A percentile compares a stretch with the other conserved stretches of the same genome.
These are phyloP conservation scores for Crocallis elinguaria DNA, from an alignment of 2,888 invertebrate genomes.

Conservation along the genomic window DNA sequence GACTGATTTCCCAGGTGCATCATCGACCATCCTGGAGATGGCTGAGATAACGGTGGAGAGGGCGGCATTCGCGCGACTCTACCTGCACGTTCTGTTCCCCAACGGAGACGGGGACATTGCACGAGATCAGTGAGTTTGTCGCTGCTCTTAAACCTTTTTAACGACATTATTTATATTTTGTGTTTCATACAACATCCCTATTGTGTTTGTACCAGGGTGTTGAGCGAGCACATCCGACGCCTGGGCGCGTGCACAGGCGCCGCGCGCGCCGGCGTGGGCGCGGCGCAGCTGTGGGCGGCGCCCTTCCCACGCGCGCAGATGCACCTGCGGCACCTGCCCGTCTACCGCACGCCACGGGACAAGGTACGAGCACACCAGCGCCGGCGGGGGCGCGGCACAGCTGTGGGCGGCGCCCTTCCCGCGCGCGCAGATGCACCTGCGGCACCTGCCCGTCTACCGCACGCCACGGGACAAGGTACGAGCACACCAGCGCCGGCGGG, in stretches of 20 bases:
- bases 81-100: constrained; percentile 97
- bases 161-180: too few relatives aligned
- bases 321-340: constrained; percentile 94
- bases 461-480: constrained; percentile 89
- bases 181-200: too few relatives aligned
- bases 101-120: constrained; percentile 98
- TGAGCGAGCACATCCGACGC: constrained; percentile 95
- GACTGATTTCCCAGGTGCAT: constrained; percentile 90
- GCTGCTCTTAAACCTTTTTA: too few relatives aligned
- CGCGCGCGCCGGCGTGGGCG: constrained; percentile 87
- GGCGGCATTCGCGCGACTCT: constrained; percentile 95
- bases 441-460: constrained; percentile 95
- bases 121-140: constrained; percentile 90
- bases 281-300: constrained; percentile 90
- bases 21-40: constrained; percentile 88
- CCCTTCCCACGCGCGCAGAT: constrained; percentile 98
- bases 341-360: constrained; percentile 95
- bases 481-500: background rate
- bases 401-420: constrained; percentile 98
- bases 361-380: constrained; percentile 43
- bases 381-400: constrained; percentile 44
- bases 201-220: too few relatives aligned
- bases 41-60: constrained; percentile 94
- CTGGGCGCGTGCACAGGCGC: constrained; percentile 88
- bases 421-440: constrained; percentile 95